Evolutionary conservation across 2,888 invertebrate genomes (phyloP), one percentile per base, ranked within the genome.

Genomic region (Liodrosophila aerea): DNA sequence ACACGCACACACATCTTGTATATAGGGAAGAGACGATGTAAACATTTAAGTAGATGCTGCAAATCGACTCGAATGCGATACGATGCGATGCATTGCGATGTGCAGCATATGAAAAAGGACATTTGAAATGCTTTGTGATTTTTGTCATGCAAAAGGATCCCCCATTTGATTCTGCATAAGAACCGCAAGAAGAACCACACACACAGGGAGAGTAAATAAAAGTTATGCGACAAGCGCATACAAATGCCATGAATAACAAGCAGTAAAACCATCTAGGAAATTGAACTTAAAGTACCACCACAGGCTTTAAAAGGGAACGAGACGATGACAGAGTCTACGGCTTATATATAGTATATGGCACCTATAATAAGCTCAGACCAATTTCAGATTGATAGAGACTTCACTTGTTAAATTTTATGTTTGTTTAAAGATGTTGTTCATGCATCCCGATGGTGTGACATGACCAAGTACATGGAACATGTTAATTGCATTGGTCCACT

Each of bases 101-200:
- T 69, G 85, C 75, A 82, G 75, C 78, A 78, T 78, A 78, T 78
- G 78, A 85, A 77, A 85, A 69, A 72, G 64, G 62, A 64, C 75
- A 77, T 77, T 84, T 68, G 65, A 81, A 77, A 77, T 81, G 78
- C 78, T 82, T 85, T 78, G 78, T 82, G 82, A 85, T 82, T 78
- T 77, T 72, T 74, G 78, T 77, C 85, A 77, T 82, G 78, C 65
- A 52, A 37, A n/a, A 67, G 49, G 33, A 45, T 46, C 37, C 50
- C 27, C 51, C 62, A 73, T 53, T 53, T 57, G 41, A 53, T 72
- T 62, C 69, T 65, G 74, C 67, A 73, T 61, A 69, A 71, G 63
- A 59, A 75, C 58, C 49, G 47, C 36, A 64, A 73, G 16, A 64
- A 51, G 39, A 31, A 36, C 44, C 27, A 15, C 44, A 41, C 12